A percentile compares a stretch with the other conserved stretches of the same genome.
phyloP scores from a whole-genome alignment of 2,113 vertebrate genomes.

The Pituophis catenifer region DNA sequence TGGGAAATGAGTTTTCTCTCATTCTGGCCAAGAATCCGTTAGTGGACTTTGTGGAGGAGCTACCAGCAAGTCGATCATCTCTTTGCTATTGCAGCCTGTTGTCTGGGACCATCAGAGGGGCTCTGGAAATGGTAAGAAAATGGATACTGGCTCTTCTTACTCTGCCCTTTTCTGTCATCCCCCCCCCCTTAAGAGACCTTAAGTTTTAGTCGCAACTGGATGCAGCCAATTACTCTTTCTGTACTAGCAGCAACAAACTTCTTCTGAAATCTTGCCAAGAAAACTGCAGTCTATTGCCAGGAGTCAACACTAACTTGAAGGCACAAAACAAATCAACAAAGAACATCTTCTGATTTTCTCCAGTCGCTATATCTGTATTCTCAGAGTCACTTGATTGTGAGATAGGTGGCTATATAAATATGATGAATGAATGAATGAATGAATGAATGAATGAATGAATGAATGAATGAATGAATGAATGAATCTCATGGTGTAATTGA shows the following conservation, averaged over 20 bases:
- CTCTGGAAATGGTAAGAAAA: slow-evolving; percentile 77
- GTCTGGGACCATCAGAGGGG: slow-evolving; percentile 77
- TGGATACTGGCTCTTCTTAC: rapidly evolving
- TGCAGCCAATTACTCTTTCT: not conserved
- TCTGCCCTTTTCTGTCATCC: not conserved
- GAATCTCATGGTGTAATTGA: not conserved
- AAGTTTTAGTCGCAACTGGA: not conserved
- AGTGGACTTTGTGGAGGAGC: slow-evolving; percentile 75
- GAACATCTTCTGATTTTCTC: not conserved
- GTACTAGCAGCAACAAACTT: not conserved
- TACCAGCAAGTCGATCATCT: slow-evolving; percentile 69
- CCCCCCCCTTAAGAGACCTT: not conserved
- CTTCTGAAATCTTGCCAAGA: not conserved
- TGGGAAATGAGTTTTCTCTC: slow-evolving; percentile 75
- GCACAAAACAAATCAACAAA: not conserved
- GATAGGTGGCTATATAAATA: too few relatives aligned
- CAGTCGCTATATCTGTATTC: not conserved
- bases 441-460: too few relatives aligned
- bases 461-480: not conserved
- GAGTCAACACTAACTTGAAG: not conserved
- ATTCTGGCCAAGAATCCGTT: slow-evolving; percentile 78
- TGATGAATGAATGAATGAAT: too few relatives aligned
- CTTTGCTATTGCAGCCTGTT: slow-evolving; percentile 76
- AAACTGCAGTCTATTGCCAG: not conserved
- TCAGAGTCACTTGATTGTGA: too few relatives aligned